A percentile compares a stretch with the other conserved stretches of the same genome.
Evolutionary conservation across 2,797 vertebrate genomes (phyloP).

Genomic region (Microctenopoma stevenorrisi): DNA sequence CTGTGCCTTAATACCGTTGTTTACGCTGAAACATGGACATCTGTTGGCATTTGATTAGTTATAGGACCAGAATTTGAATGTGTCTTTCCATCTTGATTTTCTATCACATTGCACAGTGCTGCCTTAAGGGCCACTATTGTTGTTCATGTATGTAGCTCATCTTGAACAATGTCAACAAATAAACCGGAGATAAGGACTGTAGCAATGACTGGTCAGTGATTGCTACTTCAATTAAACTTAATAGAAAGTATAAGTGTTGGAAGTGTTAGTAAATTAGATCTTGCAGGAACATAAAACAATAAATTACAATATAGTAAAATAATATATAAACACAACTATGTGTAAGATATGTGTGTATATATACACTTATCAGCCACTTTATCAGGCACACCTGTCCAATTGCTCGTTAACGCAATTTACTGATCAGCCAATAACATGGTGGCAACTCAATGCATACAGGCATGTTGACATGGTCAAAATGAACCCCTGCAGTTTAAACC

Average conservation of each 20-base stretch:
- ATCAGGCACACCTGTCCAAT: too few relatives aligned
- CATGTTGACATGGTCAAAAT: too few relatives aligned
- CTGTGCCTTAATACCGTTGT: slow-evolving; percentile 34
- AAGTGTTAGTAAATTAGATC: slow-evolving; percentile 34
- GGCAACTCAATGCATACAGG: too few relatives aligned
- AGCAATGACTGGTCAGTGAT: slow-evolving; percentile 2
- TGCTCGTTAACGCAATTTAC: too few relatives aligned
- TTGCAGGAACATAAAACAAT: slow-evolving; percentile 33
- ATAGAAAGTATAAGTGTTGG: slow-evolving; percentile 32
- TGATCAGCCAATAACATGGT: too few relatives aligned
- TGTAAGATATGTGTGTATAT: too few relatives aligned
- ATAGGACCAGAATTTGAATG: slow-evolving; percentile 49
- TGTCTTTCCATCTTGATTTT: slow-evolving; percentile 17
- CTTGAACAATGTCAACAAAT: background rate
- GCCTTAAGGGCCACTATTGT: background rate
- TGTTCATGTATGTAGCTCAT: background rate
- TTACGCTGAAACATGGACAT: slow-evolving; percentile 35
- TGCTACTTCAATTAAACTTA: slow-evolving; percentile 9
- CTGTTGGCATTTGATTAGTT: slow-evolving; percentile 37
- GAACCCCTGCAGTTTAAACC: too few relatives aligned
- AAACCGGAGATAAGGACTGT: slow-evolving; percentile 8
- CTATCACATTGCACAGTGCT: slow-evolving; percentile 6
- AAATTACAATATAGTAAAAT: background rate
- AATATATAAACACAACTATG: background rate
- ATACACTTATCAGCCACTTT: too few relatives aligned